Percentiles rank a stretch among this genome's conserved stretches.
Evolutionary conservation across 2,113 vertebrate species (phyloP).

Genomic region (Rafetus swinhoei): DNA sequence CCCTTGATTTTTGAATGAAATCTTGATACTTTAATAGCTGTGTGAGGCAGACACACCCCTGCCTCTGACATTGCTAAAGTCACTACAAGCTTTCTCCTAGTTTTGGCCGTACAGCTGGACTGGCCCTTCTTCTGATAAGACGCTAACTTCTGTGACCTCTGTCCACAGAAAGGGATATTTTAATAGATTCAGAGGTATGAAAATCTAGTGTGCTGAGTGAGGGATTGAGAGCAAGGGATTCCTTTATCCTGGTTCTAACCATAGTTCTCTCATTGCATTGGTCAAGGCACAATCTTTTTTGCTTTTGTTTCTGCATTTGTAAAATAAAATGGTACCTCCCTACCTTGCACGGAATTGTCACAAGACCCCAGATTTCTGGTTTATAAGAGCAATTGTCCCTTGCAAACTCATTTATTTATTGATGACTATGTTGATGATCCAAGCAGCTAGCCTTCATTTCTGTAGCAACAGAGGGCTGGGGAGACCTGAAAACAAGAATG

Average conservation of each 20-base stretch:
- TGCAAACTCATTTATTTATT: not conserved
- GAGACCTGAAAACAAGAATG: too few relatives aligned
- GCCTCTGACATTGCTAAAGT: not conserved
- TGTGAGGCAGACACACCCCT: not conserved
- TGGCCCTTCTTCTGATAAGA: not conserved
- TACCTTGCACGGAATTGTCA: not conserved
- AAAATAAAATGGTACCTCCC: not conserved
- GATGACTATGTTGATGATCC: not conserved
- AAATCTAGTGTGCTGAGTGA: not conserved
- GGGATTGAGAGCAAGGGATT: not conserved
- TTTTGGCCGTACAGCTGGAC: not conserved
- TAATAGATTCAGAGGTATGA: not conserved
- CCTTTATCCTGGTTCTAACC: not conserved
- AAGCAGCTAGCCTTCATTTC: not conserved
- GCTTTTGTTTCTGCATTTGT: not conserved
- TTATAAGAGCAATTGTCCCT: not conserved
- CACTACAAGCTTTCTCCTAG: not conserved
- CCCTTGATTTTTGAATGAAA: not conserved
- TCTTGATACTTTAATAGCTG: not conserved
- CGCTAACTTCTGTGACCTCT: not conserved
- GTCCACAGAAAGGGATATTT: not conserved
- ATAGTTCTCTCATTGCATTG: not conserved
- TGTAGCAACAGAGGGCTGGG: not conserved
- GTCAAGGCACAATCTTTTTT: not conserved
- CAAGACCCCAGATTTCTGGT: not conserved